Conservation (phyloP, 2,797 vertebrate genomes). For the Mus caroli region DNA sequence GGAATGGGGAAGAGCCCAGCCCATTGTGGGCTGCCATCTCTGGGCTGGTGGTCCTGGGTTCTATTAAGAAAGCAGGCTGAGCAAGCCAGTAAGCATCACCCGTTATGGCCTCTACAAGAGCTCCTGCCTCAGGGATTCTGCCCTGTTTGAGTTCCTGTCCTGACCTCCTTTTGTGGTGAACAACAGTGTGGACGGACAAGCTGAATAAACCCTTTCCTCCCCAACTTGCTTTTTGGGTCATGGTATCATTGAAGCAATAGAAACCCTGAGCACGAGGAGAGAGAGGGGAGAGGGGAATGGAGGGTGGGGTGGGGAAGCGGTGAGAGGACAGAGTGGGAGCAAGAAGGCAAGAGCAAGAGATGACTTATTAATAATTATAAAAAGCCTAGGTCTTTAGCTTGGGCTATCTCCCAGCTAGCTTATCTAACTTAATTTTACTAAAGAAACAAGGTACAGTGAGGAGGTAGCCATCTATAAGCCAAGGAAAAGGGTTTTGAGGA, state of each 20-base stretch:
- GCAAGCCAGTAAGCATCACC: neutral
- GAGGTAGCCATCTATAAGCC: neutral
- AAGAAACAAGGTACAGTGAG: neutral
- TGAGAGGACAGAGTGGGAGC: no score
- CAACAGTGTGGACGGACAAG: neutral
- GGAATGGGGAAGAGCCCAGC: neutral
- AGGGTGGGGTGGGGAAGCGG: no score
- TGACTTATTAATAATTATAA: no score
- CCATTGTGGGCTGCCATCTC: neutral
- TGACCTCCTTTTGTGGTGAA: neutral
- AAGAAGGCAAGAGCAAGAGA: no score
- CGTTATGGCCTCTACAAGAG: neutral
- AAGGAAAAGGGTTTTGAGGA: neutral
- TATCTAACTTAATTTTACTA: no score
- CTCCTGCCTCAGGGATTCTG: neutral
- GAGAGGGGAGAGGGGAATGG: no score
- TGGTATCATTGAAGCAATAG: neutral
- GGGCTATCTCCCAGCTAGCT: no score
- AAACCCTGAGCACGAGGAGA: neutral
- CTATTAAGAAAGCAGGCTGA: neutral
- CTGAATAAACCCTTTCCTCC: neutral
- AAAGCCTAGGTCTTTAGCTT: no score
- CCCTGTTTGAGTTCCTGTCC: neutral
- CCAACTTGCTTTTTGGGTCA: neutral
- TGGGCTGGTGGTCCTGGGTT: neutral